A percentile compares a stretch with the other conserved stretches of the same genome.
These are phyloP conservation scores for Chrysopilus asiliformis DNA, from an alignment of 2,888 invertebrate genomes.

Conservation along the genomic window DNA sequence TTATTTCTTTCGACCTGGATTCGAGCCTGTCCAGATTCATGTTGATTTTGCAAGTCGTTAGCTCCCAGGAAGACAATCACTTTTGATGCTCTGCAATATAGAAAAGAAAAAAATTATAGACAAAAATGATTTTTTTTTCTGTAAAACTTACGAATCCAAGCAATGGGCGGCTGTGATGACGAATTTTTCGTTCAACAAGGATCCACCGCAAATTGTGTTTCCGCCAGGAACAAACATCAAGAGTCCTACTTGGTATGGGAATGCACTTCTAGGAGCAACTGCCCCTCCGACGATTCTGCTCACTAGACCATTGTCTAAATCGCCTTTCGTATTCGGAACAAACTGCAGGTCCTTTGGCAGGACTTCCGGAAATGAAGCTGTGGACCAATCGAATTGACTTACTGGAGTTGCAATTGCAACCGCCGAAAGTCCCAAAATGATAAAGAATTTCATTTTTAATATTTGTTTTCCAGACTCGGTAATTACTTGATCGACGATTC, in stretches of 20 bases:
- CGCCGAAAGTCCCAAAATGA: no score
- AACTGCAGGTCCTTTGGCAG: background rate
- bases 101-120: background rate
- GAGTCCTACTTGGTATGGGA: constrained; percentile 26
- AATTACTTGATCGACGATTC: no score
- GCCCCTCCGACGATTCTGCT: constrained; percentile 14
- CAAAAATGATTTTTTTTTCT: background rate
- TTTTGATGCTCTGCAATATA: constrained; percentile 2
- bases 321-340: background rate
- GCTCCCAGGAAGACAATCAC: constrained; percentile 29
- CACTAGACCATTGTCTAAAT: background rate
- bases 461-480: no score
- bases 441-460: no score
- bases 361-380: background rate
- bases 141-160: constrained; percentile 20
- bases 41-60: constrained; percentile 30
- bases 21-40: constrained; percentile 33
- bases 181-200: constrained; percentile 24
- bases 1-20: constrained; percentile 27
- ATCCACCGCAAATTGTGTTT: constrained; percentile 29
- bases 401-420: no score
- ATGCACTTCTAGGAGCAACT: constrained; percentile 15
- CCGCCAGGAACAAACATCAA: constrained; percentile 16
- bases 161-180: constrained; percentile 31
- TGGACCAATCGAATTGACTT: constrained; percentile 1